Conservation (phyloP, 2,113 vertebrate genomes). For the Lepidothrix coronata region DNA sequence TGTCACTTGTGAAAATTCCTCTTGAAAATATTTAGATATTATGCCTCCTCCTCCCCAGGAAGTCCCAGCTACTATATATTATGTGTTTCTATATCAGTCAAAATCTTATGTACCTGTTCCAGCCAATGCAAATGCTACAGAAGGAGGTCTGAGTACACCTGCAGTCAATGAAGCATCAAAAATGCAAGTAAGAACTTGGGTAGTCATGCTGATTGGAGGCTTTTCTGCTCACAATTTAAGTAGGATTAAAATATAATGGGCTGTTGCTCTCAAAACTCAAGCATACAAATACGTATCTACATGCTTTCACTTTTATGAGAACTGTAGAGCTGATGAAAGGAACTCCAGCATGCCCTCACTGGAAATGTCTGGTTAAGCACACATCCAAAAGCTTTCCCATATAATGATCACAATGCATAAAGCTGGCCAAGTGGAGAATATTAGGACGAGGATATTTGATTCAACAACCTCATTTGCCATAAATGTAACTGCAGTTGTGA, state of each 20-base stretch:
- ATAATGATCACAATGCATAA: background rate
- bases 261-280: background rate
- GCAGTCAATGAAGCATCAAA: background rate
- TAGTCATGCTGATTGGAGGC: background rate
- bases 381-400: background rate
- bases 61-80: background rate
- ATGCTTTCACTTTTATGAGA: background rate
- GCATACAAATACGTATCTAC: background rate
- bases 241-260: background rate
- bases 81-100: background rate
- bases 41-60: background rate
- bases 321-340: background rate
- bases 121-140: background rate
- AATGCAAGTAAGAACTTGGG: background rate
- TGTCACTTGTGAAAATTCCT: background rate
- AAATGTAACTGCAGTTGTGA: background rate
- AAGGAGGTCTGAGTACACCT: background rate
- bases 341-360: background rate
- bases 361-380: background rate
- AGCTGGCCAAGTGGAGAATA: background rate
- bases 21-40: background rate
- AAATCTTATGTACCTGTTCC: background rate
- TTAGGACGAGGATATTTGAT: background rate
- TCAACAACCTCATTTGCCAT: background rate
- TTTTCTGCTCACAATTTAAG: background rate